Evolutionary conservation across 2,113 vertebrate genomes (phyloP), one percentile per base, ranked within the genome.

Genomic region (Serranochromis macrocephalus): DNA sequence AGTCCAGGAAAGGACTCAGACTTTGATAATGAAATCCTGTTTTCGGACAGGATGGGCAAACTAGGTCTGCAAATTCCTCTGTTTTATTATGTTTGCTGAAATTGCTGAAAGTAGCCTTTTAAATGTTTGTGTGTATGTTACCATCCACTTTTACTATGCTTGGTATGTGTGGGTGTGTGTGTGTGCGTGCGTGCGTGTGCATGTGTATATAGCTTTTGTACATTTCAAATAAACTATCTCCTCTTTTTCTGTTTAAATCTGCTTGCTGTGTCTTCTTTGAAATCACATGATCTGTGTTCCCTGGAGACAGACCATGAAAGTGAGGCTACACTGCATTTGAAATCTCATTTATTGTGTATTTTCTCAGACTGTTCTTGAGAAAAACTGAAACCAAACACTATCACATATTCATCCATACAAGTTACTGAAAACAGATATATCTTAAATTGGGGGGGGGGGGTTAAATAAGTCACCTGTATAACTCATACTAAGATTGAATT

Each of bases 131-230:
- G 86, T 92, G 85, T 94, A 88, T 87, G 86, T 85, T 87, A 83
- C 89, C 73, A 71, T 91, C 92, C 87, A 73, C 85, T 82, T 94
- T 91, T 91, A 87, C 88, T 96, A 92, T 91, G 93, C 94, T 96
- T 94, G 94, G 96, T 95, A 89, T 97, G 97, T 97, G 96, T 61
- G 80, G 96, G 97, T 96, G 96, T 66, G 95, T 94, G 92, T 96
- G 97, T 96, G 96, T 55, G 24, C 61, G 97, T 97, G 85, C 96
- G 97, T 97, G 96, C 13, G 96, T 91, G 89, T 97, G 97, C 97
- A 68, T 83, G 97, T 97, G 97, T 98, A 97, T 96, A 98, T 98
- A 97, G 95, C 91, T 98, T 98, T 98, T 99, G 98, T 98, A 99
- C 97, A 99, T 98, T 96, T 96, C 97, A 96, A 96, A 98, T 97